Percentiles rank a stretch among this genome's conserved stretches.
These are phyloP conservation scores for Coccyzus lansbergi DNA, from an alignment of 2,797 vertebrate genomes.

Conservation along the genomic window DNA sequence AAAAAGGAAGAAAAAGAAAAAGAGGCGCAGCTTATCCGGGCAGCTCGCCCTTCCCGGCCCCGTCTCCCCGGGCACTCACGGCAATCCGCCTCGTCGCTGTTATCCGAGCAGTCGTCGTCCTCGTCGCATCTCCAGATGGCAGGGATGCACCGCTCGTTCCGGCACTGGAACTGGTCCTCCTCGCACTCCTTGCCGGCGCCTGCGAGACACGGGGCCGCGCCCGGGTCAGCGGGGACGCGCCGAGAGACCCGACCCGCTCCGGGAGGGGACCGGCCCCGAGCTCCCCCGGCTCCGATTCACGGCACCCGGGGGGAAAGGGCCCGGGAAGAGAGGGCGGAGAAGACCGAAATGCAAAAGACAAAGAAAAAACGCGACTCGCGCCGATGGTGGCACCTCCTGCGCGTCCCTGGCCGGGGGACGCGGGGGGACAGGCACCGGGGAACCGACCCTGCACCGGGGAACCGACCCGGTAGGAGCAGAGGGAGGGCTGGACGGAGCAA, in stretches of 20 bases:
- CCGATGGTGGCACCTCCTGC: background rate
- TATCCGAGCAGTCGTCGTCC: conserved; percentile 94
- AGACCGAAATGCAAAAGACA: conserved; percentile 29
- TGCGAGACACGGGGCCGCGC: conserved; percentile 22
- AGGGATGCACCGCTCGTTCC: conserved; percentile 92
- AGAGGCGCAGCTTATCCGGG: conserved; percentile 13
- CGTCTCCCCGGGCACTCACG: conserved; percentile 85
- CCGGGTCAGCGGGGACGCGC: background rate
- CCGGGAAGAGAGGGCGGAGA: background rate
- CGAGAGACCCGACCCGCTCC: background rate
- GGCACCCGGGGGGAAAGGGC: background rate
- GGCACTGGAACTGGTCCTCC: conserved; percentile 92
- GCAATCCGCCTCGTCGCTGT: conserved; percentile 95
- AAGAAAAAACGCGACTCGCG: conserved; percentile 33
- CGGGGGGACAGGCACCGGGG: too few species aligned
- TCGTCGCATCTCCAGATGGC: conserved; percentile 96
- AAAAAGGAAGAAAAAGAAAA: conserved; percentile 19
- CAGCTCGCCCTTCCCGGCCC: background rate
- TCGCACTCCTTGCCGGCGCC: conserved; percentile 85
- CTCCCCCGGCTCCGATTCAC: background rate
- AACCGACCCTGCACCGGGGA: background rate
- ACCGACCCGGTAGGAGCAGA: conserved; percentile 22
- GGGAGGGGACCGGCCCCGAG: background rate
- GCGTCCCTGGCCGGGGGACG: background rate
- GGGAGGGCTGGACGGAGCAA: background rate